Percentiles rank a stretch among this genome's conserved stretches.
phyloP scores from a whole-genome alignment of 2,888 invertebrate species.

The Pollenia labialis region DNA sequence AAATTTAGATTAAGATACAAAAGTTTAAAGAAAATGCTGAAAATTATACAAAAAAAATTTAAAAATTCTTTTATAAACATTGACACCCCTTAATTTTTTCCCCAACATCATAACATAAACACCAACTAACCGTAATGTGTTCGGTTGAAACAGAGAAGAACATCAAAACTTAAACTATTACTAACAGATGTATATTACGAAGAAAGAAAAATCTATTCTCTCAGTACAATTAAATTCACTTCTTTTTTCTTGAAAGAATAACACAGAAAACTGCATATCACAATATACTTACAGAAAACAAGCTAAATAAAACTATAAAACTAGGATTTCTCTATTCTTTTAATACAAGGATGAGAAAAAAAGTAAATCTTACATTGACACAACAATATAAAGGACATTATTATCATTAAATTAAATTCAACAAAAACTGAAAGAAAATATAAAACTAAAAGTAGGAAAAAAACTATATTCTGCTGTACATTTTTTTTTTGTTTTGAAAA shows the following conservation, averaged over 20 bases:
- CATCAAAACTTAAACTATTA: constrained; percentile 68
- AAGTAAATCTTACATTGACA: constrained; percentile 63
- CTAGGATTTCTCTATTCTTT: neutral
- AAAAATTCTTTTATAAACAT: neutral
- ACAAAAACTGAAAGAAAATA: constrained; percentile 32
- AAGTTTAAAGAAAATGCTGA: no score
- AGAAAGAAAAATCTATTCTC: constrained; percentile 28
- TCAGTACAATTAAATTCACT: constrained; percentile 11
- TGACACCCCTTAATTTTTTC: neutral
- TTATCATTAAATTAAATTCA: constrained; percentile 69
- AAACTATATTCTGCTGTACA: constrained; percentile 11
- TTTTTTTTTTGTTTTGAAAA: constrained; percentile 21
- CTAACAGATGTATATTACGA: constrained; percentile 58
- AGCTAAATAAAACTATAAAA: constrained; percentile 51
- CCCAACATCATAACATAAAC: constrained; percentile 22
- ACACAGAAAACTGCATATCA: constrained; percentile 48
- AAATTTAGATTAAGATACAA: no score
- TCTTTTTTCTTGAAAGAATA: constrained; percentile 30
- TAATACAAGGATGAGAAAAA: neutral
- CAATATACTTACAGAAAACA: constrained; percentile 33
- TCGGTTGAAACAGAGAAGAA: constrained; percentile 30
- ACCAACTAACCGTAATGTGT: constrained; percentile 58
- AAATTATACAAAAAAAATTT: neutral
- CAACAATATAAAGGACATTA: constrained; percentile 67
- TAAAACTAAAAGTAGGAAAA: constrained; percentile 10